Base-by-base conservation (phyloP, 2,113 vertebrate genomes). In the Cavia aperea region DNA sequence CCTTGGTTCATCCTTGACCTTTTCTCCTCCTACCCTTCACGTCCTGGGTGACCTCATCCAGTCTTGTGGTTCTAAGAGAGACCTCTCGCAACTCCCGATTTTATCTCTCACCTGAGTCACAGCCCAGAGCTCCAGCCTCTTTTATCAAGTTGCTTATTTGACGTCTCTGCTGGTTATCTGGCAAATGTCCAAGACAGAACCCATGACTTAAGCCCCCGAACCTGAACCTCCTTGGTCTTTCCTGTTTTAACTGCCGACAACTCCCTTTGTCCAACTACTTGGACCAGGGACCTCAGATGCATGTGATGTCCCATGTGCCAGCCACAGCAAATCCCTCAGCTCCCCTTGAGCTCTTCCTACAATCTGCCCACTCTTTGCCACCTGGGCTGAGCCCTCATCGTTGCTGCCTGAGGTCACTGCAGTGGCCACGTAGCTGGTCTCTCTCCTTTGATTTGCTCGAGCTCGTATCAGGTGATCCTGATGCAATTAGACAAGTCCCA, bases 71-170 rank as follows among this genome's bases (percentile, higher is more conserved):
- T 54, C 58, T 36, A 18, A 62, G 46, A 77, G 51, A 89, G 31
- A 54, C 11, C 36, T 70, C 66, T 58, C 2, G 18, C 68, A 65
- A 81, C 60, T 63, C 75, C 93, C 0, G 31, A 87, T 89, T 86
- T 89, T 87, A 83, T 89, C 92, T 94, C 70, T 43, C 31, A 46
- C 43, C 72, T 58, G 78, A 95, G 81, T 94, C 93, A 92, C 7
- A 21, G n/a, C 21, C 60, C 54, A 21, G 87, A 72, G 72, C 81
- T 85, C 73, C 60, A 82, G 82, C 46, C 81, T 88, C 73, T 75
- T 84, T 65, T 81, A 85, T 88, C 85, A 46, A 19, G 51, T 16
- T 68, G 88, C 81, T 21, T 77, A 0, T 39, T 14, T 65, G 81
- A 62, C 29, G 13, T 72, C 54, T 23, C 56, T 58, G 9, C 56